Evolutionary conservation across 2,113 vertebrate genomes (phyloP).

Genomic region (Machaerirhynchus nigripectus): DNA sequence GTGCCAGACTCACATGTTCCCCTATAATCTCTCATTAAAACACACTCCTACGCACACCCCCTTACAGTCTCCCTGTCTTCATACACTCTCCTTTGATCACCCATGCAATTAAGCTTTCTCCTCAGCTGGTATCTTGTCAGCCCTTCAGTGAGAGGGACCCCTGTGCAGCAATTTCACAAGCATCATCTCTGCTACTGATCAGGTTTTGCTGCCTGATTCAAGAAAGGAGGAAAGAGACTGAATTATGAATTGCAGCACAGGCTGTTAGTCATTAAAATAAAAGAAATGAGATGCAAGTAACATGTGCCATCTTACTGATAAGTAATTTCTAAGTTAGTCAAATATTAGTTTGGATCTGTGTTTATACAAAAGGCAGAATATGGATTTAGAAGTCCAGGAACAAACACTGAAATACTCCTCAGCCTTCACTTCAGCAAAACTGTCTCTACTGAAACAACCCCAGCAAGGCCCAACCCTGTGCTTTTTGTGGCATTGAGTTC

Average conservation of each 20-base stretch:
- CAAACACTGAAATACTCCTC: neutral
- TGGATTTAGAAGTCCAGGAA: neutral
- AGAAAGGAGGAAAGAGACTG: neutral
- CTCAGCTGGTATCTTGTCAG: slow-evolving; percentile 17
- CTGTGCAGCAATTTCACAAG: neutral
- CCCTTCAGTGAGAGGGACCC: neutral
- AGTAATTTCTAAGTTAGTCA: neutral
- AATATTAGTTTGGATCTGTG: neutral
- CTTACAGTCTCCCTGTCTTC: neutral
- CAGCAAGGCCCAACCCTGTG: neutral
- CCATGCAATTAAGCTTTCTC: slow-evolving; percentile 29
- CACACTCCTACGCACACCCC: neutral
- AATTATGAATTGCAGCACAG: neutral
- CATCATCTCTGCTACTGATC: neutral
- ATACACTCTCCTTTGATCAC: neutral
- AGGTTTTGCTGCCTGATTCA: neutral
- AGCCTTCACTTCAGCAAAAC: neutral
- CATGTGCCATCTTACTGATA: neutral
- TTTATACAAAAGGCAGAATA: neutral
- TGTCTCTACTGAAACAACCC: neutral
- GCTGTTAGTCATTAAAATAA: neutral
- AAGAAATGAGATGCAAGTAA: neutral
- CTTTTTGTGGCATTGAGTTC: neutral
- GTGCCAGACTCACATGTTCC: slow-evolving; percentile 4
- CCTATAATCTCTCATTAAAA: slow-evolving; percentile 28